A percentile compares a stretch with the other conserved stretches of the same genome.
phyloP scores from a whole-genome alignment of 37 sponge, comb jelly and placozoan species.

The Tethya wilhelma region DNA sequence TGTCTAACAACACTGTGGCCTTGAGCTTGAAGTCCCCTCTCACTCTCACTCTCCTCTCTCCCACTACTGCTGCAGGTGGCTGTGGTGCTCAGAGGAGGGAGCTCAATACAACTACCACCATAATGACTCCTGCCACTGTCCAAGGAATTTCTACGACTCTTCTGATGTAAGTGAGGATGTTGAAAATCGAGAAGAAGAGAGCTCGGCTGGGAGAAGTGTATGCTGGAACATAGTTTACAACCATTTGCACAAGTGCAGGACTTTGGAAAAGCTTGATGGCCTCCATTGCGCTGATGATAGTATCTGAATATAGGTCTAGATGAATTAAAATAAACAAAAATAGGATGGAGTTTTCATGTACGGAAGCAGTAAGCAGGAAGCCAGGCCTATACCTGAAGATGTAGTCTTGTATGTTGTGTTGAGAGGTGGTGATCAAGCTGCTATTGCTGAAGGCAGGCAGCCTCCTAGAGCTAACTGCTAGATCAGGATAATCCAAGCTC shows the following conservation, averaged over 20 bases:
- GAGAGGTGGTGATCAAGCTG: too few relatives aligned
- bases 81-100: not conserved
- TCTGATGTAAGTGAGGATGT: not conserved
- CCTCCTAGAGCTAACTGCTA: not conserved
- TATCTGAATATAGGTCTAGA: not conserved
- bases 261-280: not conserved
- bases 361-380: too few relatives aligned
- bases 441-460: too few relatives aligned
- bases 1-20: not conserved
- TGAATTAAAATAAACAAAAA: not conserved
- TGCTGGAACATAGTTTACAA: not conserved
- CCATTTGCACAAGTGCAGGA: not conserved
- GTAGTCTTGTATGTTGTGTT: not conserved
- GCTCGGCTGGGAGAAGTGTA: not conserved
- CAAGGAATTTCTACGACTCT: not conserved
- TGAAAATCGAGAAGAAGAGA: not conserved
- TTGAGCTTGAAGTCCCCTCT: not conserved
- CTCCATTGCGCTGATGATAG: not conserved
- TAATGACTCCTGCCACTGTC: not conserved
- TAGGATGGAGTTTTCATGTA: not conserved
- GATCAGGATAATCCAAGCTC: not conserved
- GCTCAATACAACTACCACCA: not conserved
- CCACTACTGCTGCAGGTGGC: too few relatives aligned
- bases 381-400: slow-evolving; percentile 1
- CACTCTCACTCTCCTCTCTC: too few relatives aligned